Percentiles rank a stretch among this genome's conserved stretches.
Evolutionary conservation across 2,113 vertebrate species (phyloP).

Genomic region (Sardina pilchardus): DNA sequence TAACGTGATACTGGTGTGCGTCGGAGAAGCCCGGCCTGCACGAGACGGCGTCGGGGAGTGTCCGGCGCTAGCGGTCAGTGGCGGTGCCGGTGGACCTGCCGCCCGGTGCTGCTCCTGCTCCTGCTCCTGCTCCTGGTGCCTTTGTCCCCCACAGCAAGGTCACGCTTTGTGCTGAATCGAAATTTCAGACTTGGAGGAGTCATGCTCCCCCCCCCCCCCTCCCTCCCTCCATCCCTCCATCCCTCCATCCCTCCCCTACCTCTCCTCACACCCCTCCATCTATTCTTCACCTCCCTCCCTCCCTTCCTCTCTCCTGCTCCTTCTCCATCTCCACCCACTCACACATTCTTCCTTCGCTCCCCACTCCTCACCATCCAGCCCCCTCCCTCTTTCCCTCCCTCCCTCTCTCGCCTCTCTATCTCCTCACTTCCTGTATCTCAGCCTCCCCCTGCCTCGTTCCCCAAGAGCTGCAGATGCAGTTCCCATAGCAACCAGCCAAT

Average conservation of each 20-base stretch:
- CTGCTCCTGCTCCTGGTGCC: not conserved
- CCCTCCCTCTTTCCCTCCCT: not conserved
- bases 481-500: conserved; percentile 75
- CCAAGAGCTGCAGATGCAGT: conserved; percentile 75
- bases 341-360: not conserved
- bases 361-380: conserved; percentile 21
- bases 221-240: conserved; percentile 16
- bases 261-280: conserved; percentile 12
- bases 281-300: conserved; percentile 17
- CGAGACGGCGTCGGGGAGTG: not conserved
- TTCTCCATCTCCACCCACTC: not conserved
- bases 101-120: not conserved
- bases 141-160: conserved; percentile 69
- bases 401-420: not conserved
- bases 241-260: not conserved
- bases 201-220: conserved; percentile 32
- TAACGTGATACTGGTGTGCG: not conserved
- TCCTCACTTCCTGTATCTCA: not conserved
- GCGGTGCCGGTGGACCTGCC: not conserved
- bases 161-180: conserved; percentile 71
- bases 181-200: conserved; percentile 60
- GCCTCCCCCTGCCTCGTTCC: conserved; percentile 36
- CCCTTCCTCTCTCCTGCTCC: not conserved
- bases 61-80: not conserved
- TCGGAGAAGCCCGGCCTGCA: not conserved